Evolutionary conservation across 2,888 invertebrate genomes (phyloP), one percentile per base, ranked within the genome.

Genomic region (Parascotia fuliginaria): DNA sequence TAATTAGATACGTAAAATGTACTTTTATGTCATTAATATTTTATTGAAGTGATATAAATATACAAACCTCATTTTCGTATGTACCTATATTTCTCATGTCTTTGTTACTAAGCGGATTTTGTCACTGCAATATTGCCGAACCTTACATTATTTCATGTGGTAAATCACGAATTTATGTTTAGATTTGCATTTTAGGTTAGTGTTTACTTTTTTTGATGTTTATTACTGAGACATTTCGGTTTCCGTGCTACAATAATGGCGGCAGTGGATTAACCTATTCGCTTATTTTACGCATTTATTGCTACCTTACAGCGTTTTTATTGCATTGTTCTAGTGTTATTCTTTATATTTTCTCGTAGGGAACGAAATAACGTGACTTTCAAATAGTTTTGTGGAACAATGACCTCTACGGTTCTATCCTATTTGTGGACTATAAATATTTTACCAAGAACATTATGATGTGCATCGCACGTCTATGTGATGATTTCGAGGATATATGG

Each of bases 121-220:
- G 53, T 68, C 49, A 63, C 46, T 43, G 46, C 62, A 55, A 52
- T 55, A 57, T 55, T 57, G 38, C 54, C 46, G 55, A 66, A 53
- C 59, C 63, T 63, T 58, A 31, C 29, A 51, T 40, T 60, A 64
- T 70, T 74, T 55, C 24, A 15, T 14, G 27, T 36, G 37, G 29
- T 11, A 50, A 58, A 32, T 9, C n/a, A 22, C 48, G 54, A 60
- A 72, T 66, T 75, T 60, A 43, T 24, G n/a, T 51, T 55, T 36
- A 42, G 60, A 66, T 63, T 66, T 55, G 54, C 36, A 58, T 76
- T 81, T 69, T 79, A 80, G 77, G 79, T 81, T 85, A 83, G 76
- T 92, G 91, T 92, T 92, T 92, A 91, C 91, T 81, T 87, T 88
- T 82, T 88, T 85, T 88, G 88, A 89, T 91, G 91, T 90, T 88